These are phyloP conservation scores for Zoroaster sp. DNA, from an alignment of 53 echinoderm and acorn worm genomes.

Conservation along the genomic window DNA sequence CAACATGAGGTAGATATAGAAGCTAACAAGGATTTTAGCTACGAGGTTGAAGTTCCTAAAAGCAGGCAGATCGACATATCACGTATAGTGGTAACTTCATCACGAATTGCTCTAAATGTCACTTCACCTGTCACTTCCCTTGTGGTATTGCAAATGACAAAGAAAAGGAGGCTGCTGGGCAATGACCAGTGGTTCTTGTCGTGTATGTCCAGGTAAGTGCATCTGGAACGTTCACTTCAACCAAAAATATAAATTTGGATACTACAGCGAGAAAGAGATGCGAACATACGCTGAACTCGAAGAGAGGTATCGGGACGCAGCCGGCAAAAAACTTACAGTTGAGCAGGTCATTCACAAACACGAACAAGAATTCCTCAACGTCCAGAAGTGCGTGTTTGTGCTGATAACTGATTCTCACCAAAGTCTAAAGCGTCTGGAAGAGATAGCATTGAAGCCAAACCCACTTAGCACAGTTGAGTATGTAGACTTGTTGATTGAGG, in stretches of 20 bases:
- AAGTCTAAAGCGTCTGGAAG: constrained; percentile 46
- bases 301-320: no score
- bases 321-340: no score
- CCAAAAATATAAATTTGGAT: constrained; percentile 46
- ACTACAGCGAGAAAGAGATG: not conserved
- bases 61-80: not conserved
- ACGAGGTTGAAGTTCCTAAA: constrained; percentile 18
- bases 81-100: no score
- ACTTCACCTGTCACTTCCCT: constrained; percentile 64
- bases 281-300: constrained; percentile 3
- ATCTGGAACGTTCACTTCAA: constrained; percentile 44
- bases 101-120: constrained; percentile 60
- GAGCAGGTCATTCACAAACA: constrained; percentile 49
- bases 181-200: no score
- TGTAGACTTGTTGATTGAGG: no score
- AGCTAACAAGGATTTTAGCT: no score
- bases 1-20: constrained; percentile 49
- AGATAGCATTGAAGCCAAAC: no score
- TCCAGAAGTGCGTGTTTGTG: constrained; percentile 1
- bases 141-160: constrained; percentile 21
- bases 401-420: not conserved
- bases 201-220: no score
- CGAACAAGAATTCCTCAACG: constrained; percentile 1
- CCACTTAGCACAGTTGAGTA: no score
- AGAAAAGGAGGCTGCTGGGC: constrained; percentile 38